phyloP scores from a whole-genome alignment of 2,797 vertebrate genomes.

The Malacoraja senta region DNA sequence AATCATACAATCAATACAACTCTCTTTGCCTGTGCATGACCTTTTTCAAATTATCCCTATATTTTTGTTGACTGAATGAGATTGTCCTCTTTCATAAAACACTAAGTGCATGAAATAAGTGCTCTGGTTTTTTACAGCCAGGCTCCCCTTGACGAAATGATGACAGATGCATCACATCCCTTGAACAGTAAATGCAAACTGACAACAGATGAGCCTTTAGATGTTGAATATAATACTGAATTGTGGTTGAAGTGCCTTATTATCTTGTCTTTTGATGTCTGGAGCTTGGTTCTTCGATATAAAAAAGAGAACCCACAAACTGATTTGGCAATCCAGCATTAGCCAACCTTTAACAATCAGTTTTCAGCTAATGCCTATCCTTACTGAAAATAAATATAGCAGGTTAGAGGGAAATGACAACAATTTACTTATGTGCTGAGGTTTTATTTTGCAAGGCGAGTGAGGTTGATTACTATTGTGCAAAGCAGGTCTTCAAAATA shows the following conservation, averaged over 20 bases:
- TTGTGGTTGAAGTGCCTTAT: conserved; percentile 99
- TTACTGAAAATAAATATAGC: conserved; percentile 93
- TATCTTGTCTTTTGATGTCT: conserved; percentile 99
- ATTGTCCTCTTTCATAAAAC: conserved; percentile 93
- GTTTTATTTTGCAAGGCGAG: conserved; percentile 56
- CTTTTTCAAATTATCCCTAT: conserved; percentile 94
- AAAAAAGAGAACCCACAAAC: conserved; percentile 84
- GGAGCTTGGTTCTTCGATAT: conserved; percentile 83
- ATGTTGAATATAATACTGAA: conserved; percentile 99
- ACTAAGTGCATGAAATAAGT: conserved; percentile 99
- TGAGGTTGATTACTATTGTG: conserved; percentile 13
- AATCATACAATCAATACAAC: conserved; percentile 74
- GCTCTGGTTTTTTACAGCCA: conserved; percentile 80
- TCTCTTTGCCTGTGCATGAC: conserved; percentile 74
- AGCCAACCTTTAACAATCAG: conserved; percentile 97
- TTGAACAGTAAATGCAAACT: conserved; percentile 99
- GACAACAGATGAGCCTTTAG: conserved; percentile 99
- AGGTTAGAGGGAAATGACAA: conserved; percentile 78
- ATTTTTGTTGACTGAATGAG: conserved; percentile 88
- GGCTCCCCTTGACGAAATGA: conserved; percentile 97
- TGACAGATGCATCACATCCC: conserved; percentile 99
- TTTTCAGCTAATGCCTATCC: conserved; percentile 96
- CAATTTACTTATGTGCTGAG: conserved; percentile 78
- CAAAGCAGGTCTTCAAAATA: conserved; percentile 4
- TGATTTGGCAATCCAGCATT: conserved; percentile 85